These are phyloP conservation scores for Antrozous pallidus DNA, from an alignment of 2,797 vertebrate genomes.

Conservation along the genomic window DNA sequence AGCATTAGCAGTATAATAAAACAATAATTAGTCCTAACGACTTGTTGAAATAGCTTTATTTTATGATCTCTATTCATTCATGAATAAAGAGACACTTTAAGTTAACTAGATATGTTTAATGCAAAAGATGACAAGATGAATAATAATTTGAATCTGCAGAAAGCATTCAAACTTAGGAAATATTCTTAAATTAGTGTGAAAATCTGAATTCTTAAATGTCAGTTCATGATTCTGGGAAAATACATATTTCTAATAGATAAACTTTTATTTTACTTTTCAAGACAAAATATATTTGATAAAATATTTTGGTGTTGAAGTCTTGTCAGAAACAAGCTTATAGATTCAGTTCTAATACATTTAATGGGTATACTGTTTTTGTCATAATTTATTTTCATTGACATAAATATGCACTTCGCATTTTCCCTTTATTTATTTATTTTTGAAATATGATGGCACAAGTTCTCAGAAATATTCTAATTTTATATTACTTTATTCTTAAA, in stretches of 20 bases:
- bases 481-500: slow-evolving; percentile 32
- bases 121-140: slow-evolving; percentile 28
- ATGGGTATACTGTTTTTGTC: neutral
- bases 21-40: slow-evolving; percentile 50
- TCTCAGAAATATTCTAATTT: neutral
- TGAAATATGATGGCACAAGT: neutral
- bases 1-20: slow-evolving; percentile 55
- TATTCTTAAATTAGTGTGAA: neutral
- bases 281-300: neutral
- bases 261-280: slow-evolving; percentile 42
- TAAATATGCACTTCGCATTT: neutral
- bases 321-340: neutral
- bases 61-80: slow-evolving; percentile 33
- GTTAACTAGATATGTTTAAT: slow-evolving; percentile 39
- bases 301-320: neutral
- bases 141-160: neutral
- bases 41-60: slow-evolving; percentile 54
- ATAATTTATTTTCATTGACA: neutral
- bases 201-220: slow-evolving; percentile 35
- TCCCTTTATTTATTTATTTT: neutral
- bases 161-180: slow-evolving; percentile 15
- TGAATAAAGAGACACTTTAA: slow-evolving; percentile 37
- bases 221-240: slow-evolving; percentile 29
- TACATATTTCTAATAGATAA: slow-evolving; percentile 11
- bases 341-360: neutral